Evolutionary conservation across 2,113 vertebrate species (phyloP).

Genomic region (Otocyon megalotis): DNA sequence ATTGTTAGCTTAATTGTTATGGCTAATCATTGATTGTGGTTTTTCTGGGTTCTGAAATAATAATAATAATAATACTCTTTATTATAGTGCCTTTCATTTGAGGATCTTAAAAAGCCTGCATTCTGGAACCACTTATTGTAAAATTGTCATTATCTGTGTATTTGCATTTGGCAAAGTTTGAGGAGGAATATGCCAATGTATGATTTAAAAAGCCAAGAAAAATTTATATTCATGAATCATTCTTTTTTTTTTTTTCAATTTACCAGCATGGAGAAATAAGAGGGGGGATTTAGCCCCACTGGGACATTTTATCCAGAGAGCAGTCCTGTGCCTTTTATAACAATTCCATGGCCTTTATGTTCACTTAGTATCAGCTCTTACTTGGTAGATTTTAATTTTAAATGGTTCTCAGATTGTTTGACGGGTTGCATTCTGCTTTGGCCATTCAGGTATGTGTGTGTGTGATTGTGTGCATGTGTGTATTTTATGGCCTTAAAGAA

Average conservation of each 20-base stretch:
- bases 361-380: conserved; percentile 33
- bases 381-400: conserved; percentile 63
- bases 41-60: conserved; percentile 75
- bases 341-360: conserved; percentile 38
- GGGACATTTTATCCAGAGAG: conserved; percentile 59
- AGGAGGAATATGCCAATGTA: conserved; percentile 61
- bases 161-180: conserved; percentile 61
- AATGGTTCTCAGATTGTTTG: conserved; percentile 19
- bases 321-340: conserved; percentile 51
- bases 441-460: background rate
- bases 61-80: conserved; percentile 60
- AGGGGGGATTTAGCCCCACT: conserved; percentile 23
- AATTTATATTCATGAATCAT: conserved; percentile 73
- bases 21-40: conserved; percentile 77
- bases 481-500: conserved; percentile 29
- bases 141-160: conserved; percentile 60
- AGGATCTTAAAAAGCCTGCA: conserved; percentile 68
- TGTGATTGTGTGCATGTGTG: background rate
- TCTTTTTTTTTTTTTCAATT: background rate
- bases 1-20: conserved; percentile 80
- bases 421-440: background rate
- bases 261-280: conserved; percentile 22
- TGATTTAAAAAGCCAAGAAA: conserved; percentile 73
- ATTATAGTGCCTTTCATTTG: conserved; percentile 69
- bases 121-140: conserved; percentile 66